Conservation (phyloP, 2,888 invertebrate genomes). For the Parasteatoda lunata region DNA sequence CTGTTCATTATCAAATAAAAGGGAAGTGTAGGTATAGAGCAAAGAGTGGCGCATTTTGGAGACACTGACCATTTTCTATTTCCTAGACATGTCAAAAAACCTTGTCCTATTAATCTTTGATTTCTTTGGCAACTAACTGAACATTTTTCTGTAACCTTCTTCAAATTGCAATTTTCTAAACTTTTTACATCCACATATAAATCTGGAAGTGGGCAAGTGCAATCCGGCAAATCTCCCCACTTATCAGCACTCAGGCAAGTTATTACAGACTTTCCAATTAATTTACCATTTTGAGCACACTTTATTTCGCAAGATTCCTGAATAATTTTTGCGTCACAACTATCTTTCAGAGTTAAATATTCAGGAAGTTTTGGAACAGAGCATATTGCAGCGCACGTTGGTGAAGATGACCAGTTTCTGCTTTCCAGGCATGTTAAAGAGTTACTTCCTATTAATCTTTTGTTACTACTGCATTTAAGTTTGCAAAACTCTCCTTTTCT, state of each 20-base stretch:
- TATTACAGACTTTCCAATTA: not conserved
- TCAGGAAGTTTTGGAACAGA: not conserved
- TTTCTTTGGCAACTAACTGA: not conserved
- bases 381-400: constrained; percentile 2
- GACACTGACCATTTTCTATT: constrained; percentile 14
- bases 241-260: not conserved
- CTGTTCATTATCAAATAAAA: not conserved
- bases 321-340: not conserved
- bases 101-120: not conserved
- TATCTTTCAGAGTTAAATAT: not conserved
- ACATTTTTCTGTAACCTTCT: constrained; percentile 5
- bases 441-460: not conserved
- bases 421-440: not conserved
- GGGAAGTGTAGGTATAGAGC: not conserved
- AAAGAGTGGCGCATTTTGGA: not conserved
- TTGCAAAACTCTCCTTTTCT: not conserved
- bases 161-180: not conserved
- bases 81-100: constrained; percentile 1
- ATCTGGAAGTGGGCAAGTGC: not conserved
- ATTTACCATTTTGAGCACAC: constrained; percentile 11
- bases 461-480: not conserved
- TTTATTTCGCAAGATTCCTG: not conserved
- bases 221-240: constrained; percentile 15
- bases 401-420: not conserved
- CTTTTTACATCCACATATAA: not conserved